These are phyloP conservation scores for Ips nitidus DNA, from an alignment of 1,140 invertebrate species.

Conservation along the genomic window DNA sequence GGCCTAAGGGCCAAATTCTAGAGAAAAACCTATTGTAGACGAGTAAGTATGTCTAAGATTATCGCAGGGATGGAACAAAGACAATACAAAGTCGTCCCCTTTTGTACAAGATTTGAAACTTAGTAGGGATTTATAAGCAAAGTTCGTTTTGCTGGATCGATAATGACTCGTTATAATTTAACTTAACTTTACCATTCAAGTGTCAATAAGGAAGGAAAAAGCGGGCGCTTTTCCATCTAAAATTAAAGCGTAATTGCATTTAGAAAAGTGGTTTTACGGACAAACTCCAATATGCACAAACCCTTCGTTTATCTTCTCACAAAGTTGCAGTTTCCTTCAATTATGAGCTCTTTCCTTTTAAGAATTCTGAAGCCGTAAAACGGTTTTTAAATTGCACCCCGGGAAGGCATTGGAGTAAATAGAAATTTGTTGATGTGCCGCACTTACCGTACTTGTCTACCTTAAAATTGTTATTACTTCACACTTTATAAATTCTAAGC, in stretches of 20 bases:
- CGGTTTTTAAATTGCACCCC: neutral
- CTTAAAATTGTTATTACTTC: neutral
- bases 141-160: no score
- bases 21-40: conserved; percentile 1
- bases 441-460: neutral
- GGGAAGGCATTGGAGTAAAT: neutral
- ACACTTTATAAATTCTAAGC: neutral
- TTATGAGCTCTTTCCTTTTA: conserved; percentile 1
- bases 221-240: no score
- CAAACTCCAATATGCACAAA: conserved; percentile 1
- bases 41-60: neutral
- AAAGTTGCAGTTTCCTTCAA: neutral
- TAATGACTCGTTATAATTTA: no score
- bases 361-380: neutral
- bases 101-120: neutral
- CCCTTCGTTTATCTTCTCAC: neutral
- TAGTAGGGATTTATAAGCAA: no score
- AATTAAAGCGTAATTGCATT: neutral
- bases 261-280: conserved; percentile 1
- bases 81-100: neutral
- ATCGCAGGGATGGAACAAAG: neutral
- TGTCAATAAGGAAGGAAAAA: no score
- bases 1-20: neutral
- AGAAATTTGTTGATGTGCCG: neutral
- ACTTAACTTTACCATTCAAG: no score